Base-by-base conservation (phyloP, 37 sponge, comb jelly and placozoan genomes). In the Geodia barretti region DNA sequence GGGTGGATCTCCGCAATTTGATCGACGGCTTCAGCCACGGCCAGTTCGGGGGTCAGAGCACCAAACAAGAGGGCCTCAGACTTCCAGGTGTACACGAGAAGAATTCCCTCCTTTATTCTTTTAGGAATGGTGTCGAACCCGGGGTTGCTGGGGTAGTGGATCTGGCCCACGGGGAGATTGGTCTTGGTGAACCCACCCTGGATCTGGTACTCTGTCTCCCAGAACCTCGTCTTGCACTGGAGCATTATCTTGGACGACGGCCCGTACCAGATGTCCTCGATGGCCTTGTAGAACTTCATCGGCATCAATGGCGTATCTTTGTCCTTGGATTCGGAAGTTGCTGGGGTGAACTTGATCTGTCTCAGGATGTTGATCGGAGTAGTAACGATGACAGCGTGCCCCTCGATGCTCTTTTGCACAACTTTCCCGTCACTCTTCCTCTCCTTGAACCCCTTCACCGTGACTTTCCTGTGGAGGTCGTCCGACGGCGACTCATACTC, bases 211-310 rank as follows among this genome's bases (percentile, higher is more conserved):
- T 4, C 25, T 20, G 36, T 70, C 39, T 88, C 79, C 89, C 89
- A 88, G 68, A 88, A 82, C 32, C 75, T 60, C 2, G 24, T 65
- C 69, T 73, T 83, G 68, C 75, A 73, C 33, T 88, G 83, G 2
- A 83, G 64, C 83, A 88, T 83, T 30, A 83, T 83, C 79, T 83
- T 83, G 24, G 89, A 78, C 68, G 84, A 68, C 4, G 89, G 83
- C 24, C 61, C 73, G 26, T 81, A 77, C 35, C 36, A 41, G 42
- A 88, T 64, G 36, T 88, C 58, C 20, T 28, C 43, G 4, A 88
- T 68, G 17, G 82, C 82, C 20, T 65, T 71, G 35, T 76, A 43
- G 9, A 76, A 76, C 41, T 28, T n/a, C 3, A 17, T 42, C 31
- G 72, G 39, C 1, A 63, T n/a, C n/a, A n/a, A n/a, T n/a, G n/a